Evolutionary conservation across 1,140 invertebrate species (phyloP).

Genomic region (Panagrolaimus sp.): DNA sequence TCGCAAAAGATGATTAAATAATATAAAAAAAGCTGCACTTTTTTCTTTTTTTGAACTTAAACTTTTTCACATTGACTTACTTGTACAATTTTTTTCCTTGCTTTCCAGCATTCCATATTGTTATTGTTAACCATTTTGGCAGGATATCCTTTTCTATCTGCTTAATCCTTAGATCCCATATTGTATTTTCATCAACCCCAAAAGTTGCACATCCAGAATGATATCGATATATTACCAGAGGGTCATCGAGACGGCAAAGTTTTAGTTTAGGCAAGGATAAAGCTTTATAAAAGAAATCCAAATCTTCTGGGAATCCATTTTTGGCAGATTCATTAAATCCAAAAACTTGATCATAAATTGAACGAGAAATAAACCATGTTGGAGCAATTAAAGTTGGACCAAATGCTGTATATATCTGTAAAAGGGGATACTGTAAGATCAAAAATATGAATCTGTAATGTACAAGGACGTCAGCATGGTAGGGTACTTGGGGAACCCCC

Average conservation of each 20-base stretch:
- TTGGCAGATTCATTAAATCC: constrained; percentile 66
- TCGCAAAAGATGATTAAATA: too few species aligned
- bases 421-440: constrained; percentile 14
- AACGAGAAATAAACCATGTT: constrained; percentile 72
- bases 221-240: constrained; percentile 70
- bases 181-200: constrained; percentile 67
- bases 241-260: constrained; percentile 64
- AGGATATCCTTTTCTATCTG: constrained; percentile 66
- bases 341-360: constrained; percentile 66
- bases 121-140: constrained; percentile 66
- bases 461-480: not conserved
- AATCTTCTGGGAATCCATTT: constrained; percentile 71
- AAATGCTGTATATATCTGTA: constrained; percentile 70
- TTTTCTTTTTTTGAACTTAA: not conserved
- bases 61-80: constrained; percentile 39
- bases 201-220: constrained; percentile 69
- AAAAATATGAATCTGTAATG: not conserved
- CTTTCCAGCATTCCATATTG: constrained; percentile 77
- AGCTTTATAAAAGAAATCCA: constrained; percentile 74
- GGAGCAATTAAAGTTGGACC: constrained; percentile 76
- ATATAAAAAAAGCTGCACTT: too few species aligned
- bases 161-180: constrained; percentile 68
- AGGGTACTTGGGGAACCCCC: too few species aligned
- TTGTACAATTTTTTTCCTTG: constrained; percentile 70
- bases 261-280: constrained; percentile 53